Percentiles rank a stretch among this genome's conserved stretches.
phyloP scores from a whole-genome alignment of 1,140 invertebrate species.

The Trichomalopsis sarcophagae region DNA sequence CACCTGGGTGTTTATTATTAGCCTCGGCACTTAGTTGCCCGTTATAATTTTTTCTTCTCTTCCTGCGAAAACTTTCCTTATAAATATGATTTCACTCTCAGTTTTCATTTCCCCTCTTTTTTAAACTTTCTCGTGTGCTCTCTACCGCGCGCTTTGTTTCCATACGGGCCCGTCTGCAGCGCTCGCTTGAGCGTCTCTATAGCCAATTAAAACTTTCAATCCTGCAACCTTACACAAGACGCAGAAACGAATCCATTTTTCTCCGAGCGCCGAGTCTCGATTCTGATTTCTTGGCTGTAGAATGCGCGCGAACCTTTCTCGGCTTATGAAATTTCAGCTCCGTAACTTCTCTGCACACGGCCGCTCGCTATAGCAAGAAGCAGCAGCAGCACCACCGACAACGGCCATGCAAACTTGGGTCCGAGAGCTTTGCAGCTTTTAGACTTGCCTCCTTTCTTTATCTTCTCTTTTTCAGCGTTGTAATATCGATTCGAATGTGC shows the following conservation, averaged over 20 bases:
- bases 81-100: slow-evolving; percentile 11
- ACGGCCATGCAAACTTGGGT: too few relatives aligned
- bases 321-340: not conserved
- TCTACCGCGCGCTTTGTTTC: not conserved
- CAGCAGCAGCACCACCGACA: too few relatives aligned
- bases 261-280: not conserved
- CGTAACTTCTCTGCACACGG: not conserved
- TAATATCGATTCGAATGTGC: too few relatives aligned
- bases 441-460: too few relatives aligned
- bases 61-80: not conserved
- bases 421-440: too few relatives aligned
- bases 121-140: not conserved
- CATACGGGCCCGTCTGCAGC: not conserved
- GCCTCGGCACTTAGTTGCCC: not conserved
- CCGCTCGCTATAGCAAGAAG: too few relatives aligned
- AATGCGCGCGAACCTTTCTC: not conserved
- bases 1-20: slow-evolving; percentile 2
- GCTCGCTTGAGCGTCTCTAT: slow-evolving; percentile 1
- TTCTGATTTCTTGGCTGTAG: slow-evolving; percentile 6
- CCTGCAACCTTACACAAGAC: not conserved
- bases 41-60: not conserved
- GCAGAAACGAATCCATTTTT: slow-evolving; percentile 6
- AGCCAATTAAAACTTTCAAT: slow-evolving; percentile 39
- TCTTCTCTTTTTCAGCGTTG: too few relatives aligned
- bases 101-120: not conserved